phyloP scores from a whole-genome alignment of 2,113 vertebrate species.

The Nothoprocta pentlandii region DNA sequence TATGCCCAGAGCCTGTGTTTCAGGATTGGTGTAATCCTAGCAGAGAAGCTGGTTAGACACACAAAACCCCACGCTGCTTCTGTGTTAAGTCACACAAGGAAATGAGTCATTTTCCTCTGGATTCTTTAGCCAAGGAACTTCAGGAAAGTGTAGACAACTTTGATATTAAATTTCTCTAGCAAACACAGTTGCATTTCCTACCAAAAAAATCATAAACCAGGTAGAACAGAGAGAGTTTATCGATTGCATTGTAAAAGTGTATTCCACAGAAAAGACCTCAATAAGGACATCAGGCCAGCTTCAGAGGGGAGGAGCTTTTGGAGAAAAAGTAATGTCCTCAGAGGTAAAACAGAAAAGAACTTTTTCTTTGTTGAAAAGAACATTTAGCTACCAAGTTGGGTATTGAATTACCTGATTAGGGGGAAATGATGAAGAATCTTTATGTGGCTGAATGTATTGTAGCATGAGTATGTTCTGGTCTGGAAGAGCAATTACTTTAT shows the following conservation, averaged over 20 bases:
- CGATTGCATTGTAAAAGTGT: neutral
- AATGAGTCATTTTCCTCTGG: neutral
- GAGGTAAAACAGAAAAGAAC: neutral
- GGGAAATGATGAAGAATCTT: neutral
- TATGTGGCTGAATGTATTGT: neutral
- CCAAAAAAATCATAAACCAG: neutral
- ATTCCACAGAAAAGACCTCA: neutral
- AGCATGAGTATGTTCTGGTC: neutral
- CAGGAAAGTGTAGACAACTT: neutral
- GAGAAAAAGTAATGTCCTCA: neutral
- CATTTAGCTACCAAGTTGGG: neutral
- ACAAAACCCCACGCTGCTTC: rapidly evolving
- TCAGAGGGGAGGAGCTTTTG: neutral
- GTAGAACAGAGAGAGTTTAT: neutral
- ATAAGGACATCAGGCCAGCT: neutral
- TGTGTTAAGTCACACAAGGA: neutral
- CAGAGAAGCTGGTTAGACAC: neutral
- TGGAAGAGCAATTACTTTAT: neutral
- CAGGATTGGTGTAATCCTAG: neutral
- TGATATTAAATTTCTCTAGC: neutral
- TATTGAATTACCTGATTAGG: neutral
- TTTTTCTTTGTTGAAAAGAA: too few species aligned
- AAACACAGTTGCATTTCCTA: neutral
- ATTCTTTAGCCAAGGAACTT: neutral
- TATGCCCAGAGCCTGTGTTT: neutral